A percentile compares a stretch with the other conserved stretches of the same genome.
These are phyloP conservation scores for Rhingia campestris DNA, from an alignment of 2,888 invertebrate species.

Conservation along the genomic window DNA sequence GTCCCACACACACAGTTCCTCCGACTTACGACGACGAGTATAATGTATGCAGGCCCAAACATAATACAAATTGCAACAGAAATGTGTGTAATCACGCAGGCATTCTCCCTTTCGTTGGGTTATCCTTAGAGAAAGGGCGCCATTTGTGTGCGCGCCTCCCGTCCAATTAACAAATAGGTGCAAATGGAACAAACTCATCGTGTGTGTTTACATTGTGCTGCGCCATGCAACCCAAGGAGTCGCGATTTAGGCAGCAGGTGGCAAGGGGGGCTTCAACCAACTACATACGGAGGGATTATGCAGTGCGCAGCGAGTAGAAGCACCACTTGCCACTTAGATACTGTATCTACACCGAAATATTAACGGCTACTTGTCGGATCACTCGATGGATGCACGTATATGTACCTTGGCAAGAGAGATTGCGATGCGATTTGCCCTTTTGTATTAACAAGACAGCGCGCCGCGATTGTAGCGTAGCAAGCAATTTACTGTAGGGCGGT, in stretches of 20 bases:
- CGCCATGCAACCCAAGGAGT: conserved; percentile 14
- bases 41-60: conserved; percentile 31
- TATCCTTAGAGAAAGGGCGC: conserved; percentile 2
- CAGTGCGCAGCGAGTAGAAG: not conserved
- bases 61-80: conserved; percentile 41
- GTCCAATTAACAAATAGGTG: conserved; percentile 76
- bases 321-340: conserved; percentile 28
- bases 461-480: not conserved
- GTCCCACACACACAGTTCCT: conserved; percentile 17
- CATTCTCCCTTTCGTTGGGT: not conserved
- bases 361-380: conserved; percentile 48
- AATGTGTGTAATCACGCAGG: conserved; percentile 49
- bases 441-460: conserved; percentile 27
- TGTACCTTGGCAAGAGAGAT: conserved; percentile 22
- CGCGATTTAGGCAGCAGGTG: not conserved
- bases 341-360: conserved; percentile 34
- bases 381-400: not conserved
- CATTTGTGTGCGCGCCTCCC: conserved; percentile 14
- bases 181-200: conserved; percentile 72
- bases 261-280: not conserved
- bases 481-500: conserved; percentile 29
- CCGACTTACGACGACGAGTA: conserved; percentile 41
- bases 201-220: conserved; percentile 51
- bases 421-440: conserved; percentile 37
- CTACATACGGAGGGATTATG: not conserved